Evolutionary conservation across 2,113 vertebrate species (phyloP).

Genomic region (Mobula hypostoma): DNA sequence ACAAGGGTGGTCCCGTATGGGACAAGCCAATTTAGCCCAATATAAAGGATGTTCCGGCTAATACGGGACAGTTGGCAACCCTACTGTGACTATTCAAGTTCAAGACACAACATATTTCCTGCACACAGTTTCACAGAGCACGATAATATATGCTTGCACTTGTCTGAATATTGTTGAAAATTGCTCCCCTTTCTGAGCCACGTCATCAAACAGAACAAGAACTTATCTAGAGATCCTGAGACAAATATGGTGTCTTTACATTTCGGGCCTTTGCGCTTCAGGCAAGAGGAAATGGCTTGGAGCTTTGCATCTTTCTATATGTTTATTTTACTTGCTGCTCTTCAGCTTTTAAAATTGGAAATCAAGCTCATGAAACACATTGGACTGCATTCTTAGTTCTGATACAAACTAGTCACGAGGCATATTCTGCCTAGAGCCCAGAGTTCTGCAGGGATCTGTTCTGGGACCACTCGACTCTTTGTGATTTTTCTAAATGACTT

Average conservation of each 20-base stretch:
- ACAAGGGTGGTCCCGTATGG: no score
- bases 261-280: not conserved
- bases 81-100: no score
- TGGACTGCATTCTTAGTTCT: not conserved
- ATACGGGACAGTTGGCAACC: no score
- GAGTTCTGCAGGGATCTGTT: no score
- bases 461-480: no score
- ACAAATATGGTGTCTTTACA: not conserved
- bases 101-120: not conserved
- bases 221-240: not conserved
- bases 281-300: no score
- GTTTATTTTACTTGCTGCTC: not conserved
- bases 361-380: not conserved
- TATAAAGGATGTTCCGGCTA: no score
- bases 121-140: not conserved
- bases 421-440: no score
- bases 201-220: not conserved
- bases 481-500: no score
- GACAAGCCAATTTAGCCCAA: no score
- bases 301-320: not conserved
- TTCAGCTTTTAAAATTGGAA: not conserved
- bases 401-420: not conserved
- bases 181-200: not conserved
- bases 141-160: not conserved
- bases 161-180: not conserved